Percentiles rank a stretch among this genome's conserved stretches.
phyloP scores from a whole-genome alignment of 2,797 vertebrate species.

The Gadopsis bispinosus region DNA sequence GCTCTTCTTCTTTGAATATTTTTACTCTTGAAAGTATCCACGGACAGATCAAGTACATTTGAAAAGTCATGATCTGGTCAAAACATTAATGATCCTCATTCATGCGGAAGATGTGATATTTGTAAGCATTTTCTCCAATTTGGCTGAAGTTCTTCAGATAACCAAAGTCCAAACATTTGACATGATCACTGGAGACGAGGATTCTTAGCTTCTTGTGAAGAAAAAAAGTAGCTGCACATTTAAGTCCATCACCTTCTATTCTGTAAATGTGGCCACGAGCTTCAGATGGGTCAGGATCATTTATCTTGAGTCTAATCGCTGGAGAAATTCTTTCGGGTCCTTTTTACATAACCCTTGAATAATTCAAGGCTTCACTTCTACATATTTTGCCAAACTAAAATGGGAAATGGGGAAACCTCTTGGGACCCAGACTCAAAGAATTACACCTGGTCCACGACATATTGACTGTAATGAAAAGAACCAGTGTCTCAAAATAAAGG shows the following conservation, averaged over 20 bases:
- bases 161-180: constrained; percentile 3
- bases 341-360: constrained; percentile 12
- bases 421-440: constrained; percentile 23
- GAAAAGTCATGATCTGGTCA: background rate
- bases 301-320: background rate
- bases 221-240: constrained; percentile 16
- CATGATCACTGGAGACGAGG: constrained; percentile 22
- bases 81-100: constrained; percentile 8
- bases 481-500: constrained; percentile 24
- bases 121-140: constrained; percentile 11
- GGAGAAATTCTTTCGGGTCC: constrained; percentile 10
- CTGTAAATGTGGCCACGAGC: background rate
- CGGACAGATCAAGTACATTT: background rate
- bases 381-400: constrained; percentile 30
- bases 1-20: background rate
- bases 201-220: constrained; percentile 7
- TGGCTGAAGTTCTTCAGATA: constrained; percentile 23
- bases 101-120: constrained; percentile 11
- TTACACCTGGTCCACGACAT: constrained; percentile 22
- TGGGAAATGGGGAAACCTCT: constrained; percentile 24
- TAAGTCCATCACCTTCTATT: constrained; percentile 10
- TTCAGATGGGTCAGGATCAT: background rate
- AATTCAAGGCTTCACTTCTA: constrained; percentile 11
- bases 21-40: background rate
- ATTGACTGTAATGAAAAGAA: constrained; percentile 19